Percentiles rank a stretch among this genome's conserved stretches.
phyloP scores from a whole-genome alignment of 2,113 vertebrate species.

The Lanius collurio region DNA sequence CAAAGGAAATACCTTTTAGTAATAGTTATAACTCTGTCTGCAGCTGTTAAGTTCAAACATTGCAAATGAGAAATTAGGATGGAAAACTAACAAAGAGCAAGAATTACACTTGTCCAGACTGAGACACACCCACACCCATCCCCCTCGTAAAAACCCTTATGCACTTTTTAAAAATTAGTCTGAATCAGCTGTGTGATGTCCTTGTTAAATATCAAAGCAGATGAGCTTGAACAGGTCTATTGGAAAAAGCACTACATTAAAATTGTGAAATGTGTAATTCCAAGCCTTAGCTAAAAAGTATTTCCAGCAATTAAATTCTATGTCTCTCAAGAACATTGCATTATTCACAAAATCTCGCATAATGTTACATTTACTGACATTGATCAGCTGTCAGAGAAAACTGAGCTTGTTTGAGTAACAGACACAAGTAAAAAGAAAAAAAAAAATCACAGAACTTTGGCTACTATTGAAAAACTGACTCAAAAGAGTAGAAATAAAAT shows the following conservation, averaged over 20 bases:
- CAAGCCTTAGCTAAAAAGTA: slow-evolving; percentile 8
- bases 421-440: background rate
- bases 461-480: background rate
- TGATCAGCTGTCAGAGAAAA: slow-evolving; percentile 15
- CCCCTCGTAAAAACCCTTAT: background rate
- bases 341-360: background rate
- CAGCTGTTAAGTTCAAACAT: background rate
- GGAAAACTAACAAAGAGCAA: background rate
- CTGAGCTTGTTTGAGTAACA: background rate
- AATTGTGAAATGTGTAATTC: background rate
- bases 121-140: background rate
- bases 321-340: background rate
- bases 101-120: background rate
- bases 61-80: background rate
- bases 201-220: slow-evolving; percentile 7
- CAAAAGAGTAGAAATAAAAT: background rate
- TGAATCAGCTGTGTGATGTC: background rate
- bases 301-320: background rate
- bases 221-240: background rate
- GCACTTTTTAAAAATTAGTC: background rate
- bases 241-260: background rate
- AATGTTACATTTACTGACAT: background rate
- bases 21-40: background rate
- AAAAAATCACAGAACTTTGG: background rate
- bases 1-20: slow-evolving; percentile 8